Percentiles rank a stretch among this genome's conserved stretches.
Conservation (phyloP, 2,888 invertebrate species). For the Agriopis leucophaearia region DNA sequence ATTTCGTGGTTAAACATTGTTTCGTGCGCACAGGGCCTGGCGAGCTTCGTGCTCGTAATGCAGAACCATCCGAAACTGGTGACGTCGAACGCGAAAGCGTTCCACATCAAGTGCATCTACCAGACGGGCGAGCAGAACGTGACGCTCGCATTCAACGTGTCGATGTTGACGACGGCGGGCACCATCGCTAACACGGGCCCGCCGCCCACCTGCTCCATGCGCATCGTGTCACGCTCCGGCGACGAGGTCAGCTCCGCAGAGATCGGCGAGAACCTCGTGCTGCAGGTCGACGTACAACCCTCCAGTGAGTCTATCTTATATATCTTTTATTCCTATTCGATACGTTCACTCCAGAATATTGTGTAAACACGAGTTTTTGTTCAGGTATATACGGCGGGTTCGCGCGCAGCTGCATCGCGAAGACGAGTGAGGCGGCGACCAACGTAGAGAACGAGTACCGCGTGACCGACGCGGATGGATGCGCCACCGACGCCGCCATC, state of each 20-base stretch:
- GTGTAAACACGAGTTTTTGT: not conserved
- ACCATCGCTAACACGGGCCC: slow-evolving; percentile 98
- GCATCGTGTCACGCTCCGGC: slow-evolving; percentile 94
- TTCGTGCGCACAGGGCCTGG: slow-evolving; percentile 89
- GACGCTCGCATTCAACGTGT: slow-evolving; percentile 96
- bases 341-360: not conserved
- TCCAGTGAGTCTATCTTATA: slow-evolving; percentile 80
- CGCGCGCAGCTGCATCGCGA: slow-evolving; percentile 96
- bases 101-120: slow-evolving; percentile 98
- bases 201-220: slow-evolving; percentile 96
- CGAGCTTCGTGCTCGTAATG: slow-evolving; percentile 97
- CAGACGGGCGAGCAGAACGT: slow-evolving; percentile 97
- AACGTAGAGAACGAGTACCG: slow-evolving; percentile 95
- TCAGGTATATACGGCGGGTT: slow-evolving; percentile 96
- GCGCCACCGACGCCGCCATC: slow-evolving; percentile 96
- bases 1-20: not conserved
- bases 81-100: slow-evolving; percentile 97
- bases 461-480: slow-evolving; percentile 97
- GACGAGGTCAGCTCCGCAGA: slow-evolving; percentile 96
- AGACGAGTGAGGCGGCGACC: slow-evolving; percentile 92
- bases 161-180: slow-evolving; percentile 97
- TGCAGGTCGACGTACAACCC: slow-evolving; percentile 94
- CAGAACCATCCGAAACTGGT: slow-evolving; percentile 98
- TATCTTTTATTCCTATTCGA: too few species aligned
- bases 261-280: slow-evolving; percentile 95